Percentiles rank a stretch among this genome's conserved stretches.
Conservation (phyloP, 2,888 invertebrate genomes). For the Microplitis manilae region DNA sequence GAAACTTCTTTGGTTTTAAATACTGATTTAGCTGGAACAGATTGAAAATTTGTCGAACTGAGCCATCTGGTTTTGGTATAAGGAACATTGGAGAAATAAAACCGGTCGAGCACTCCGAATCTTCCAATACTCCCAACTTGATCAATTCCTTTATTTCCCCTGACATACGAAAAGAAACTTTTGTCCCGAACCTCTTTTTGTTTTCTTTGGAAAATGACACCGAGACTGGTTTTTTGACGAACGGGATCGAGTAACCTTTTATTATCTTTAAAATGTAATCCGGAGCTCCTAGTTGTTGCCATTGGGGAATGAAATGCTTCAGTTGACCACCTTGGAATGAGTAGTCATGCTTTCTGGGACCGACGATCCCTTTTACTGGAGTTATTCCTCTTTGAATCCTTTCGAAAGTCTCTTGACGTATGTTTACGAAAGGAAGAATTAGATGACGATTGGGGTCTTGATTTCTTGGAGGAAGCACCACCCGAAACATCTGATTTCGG, state of each 20-base stretch:
- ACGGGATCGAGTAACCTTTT: neutral
- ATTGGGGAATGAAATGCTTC: neutral
- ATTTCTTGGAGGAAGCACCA: neutral
- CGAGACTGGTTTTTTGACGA: too few species aligned
- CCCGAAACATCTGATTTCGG: neutral
- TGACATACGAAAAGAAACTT: too few species aligned
- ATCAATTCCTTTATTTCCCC: too few species aligned
- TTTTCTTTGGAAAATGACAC: too few species aligned
- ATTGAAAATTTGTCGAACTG: too few species aligned
- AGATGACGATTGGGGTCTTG: neutral
- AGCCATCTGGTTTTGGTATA: too few species aligned
- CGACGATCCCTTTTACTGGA: neutral
- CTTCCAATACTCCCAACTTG: too few species aligned
- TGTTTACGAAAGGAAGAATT: neutral
- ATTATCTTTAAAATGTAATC: neutral
- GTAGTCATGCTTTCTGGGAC: neutral
- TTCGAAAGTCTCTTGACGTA: neutral
- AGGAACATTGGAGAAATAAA: too few species aligned
- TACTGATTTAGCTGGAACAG: too few species aligned
- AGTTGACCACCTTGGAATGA: neutral
- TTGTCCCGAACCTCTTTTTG: too few species aligned
- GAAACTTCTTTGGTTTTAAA: too few species aligned
- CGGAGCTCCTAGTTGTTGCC: constrained; percentile 22
- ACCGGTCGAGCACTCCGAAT: too few species aligned
- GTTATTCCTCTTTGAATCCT: neutral